Evolutionary conservation across 2,113 vertebrate species (phyloP), one percentile per base, ranked within the genome.

Genomic region (Coregonus clupeaformis): DNA sequence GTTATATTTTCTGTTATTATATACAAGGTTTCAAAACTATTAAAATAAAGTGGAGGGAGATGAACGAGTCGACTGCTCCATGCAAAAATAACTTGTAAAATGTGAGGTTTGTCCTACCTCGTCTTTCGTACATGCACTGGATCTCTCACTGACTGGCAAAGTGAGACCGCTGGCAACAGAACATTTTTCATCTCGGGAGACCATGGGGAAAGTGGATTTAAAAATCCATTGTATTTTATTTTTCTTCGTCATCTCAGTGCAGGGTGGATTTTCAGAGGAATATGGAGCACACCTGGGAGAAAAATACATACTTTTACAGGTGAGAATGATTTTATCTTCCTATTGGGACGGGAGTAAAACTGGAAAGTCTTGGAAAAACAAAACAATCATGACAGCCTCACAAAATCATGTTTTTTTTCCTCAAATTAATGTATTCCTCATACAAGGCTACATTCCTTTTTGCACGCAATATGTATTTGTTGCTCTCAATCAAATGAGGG

Each of bases 181-280:
- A 22, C 22, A 25, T 29, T 14, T 22, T 64, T 64, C 25, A 29
- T 12, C 62, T 71, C 68, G 75, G 36, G 67, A 79, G 63, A 6
- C n/a, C 45, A 65, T 83, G 77, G 79, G 78, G 68, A 85, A 20
- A 55, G 86, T 82, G 79, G 70, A 59, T 71, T 69, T 84, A 0
- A 84, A n/a, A 36, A 7, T 88, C 1, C 69, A 69, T 5, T 85
- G 69, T 62, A 3, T 91, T 62, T 42, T 91, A 4, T 47, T 91
- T 30, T 68, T 84, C 72, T 25, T 92, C 42, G 68, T 75, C 66
- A 69, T 83, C 9, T 88, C 42, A 45, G 60, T 82, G 24, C 81
- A 82, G 42, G 77, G 82, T 3, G 88, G 88, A 77, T 79, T 88
- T 72, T 77, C 86, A 1, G 67, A 16, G 57, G 80, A 85, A 72